These are phyloP conservation scores for Philypnodon macrostomus DNA, from an alignment of 2,797 vertebrate species.

Conservation along the genomic window DNA sequence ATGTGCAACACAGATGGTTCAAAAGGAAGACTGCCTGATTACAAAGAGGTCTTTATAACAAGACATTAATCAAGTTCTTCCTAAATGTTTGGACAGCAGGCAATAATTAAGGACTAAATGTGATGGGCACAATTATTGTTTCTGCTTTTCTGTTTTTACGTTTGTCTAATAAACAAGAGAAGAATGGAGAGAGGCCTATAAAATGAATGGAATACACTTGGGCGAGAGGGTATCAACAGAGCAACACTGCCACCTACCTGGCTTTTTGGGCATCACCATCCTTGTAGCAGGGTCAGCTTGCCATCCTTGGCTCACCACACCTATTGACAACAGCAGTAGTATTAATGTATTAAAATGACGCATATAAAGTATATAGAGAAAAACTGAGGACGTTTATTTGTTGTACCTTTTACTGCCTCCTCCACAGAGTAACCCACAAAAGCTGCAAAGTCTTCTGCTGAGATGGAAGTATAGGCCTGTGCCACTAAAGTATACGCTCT, in stretches of 20 bases:
- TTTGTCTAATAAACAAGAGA: constrained; percentile 1
- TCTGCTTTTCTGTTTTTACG: constrained; percentile 9
- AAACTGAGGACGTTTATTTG: no score
- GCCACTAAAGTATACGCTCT: constrained; percentile 91
- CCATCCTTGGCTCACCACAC: constrained; percentile 93
- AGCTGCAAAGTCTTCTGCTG: constrained; percentile 91
- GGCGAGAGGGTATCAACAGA: constrained; percentile 2
- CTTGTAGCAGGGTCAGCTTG: constrained; percentile 90
- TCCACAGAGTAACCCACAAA: constrained; percentile 95
- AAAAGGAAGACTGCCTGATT: constrained; percentile 19
- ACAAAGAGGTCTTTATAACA: constrained; percentile 15
- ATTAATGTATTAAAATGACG: no score
- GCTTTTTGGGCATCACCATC: constrained; percentile 96
- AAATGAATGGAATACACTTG: background rate
- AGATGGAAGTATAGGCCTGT: constrained; percentile 94
- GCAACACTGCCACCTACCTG: constrained; percentile 86
- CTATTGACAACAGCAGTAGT: constrained; percentile 57
- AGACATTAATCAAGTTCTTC: constrained; percentile 27
- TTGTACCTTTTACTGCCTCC: constrained; percentile 92
- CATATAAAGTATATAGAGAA: no score
- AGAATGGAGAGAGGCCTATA: constrained; percentile 3
- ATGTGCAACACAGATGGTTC: constrained; percentile 52
- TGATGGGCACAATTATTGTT: background rate
- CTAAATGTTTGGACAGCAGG: background rate
- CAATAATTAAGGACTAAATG: background rate